A percentile compares a stretch with the other conserved stretches of the same genome.
Conservation (phyloP, 2,888 invertebrate genomes). For the Epistrophe grossulariae region DNA sequence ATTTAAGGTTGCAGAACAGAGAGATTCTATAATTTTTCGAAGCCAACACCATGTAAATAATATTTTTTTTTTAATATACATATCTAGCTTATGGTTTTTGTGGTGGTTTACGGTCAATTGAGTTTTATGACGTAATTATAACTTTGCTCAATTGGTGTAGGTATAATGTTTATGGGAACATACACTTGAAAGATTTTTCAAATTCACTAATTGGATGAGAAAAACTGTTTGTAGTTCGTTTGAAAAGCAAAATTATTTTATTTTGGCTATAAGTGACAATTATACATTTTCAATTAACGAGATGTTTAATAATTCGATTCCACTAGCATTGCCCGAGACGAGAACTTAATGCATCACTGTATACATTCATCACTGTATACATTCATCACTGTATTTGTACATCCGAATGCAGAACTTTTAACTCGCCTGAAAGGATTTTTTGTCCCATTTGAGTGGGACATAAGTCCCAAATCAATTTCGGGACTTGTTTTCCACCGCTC, state of each 20-base stretch:
- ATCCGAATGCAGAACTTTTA: too few relatives aligned
- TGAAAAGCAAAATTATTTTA: background rate
- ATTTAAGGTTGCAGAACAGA: slow-evolving; percentile 5
- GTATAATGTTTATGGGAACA: slow-evolving; percentile 66
- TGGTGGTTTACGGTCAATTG: slow-evolving; percentile 69
- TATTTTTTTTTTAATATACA: too few relatives aligned
- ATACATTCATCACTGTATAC: too few relatives aligned
- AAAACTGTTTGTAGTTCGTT: background rate
- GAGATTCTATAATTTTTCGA: slow-evolving; percentile 24
- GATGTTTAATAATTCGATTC: too few relatives aligned
- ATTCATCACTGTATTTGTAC: too few relatives aligned
- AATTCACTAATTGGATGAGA: slow-evolving; percentile 63
- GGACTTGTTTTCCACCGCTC: too few relatives aligned
- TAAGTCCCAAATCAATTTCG: too few relatives aligned
- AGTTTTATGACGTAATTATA: slow-evolving; percentile 69
- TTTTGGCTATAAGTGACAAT: background rate
- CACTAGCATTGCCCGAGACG: too few relatives aligned
- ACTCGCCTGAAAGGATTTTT: too few relatives aligned
- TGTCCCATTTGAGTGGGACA: too few relatives aligned
- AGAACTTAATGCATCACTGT: too few relatives aligned
- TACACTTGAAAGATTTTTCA: slow-evolving; percentile 28
- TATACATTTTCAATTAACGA: background rate
- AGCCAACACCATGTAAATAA: slow-evolving; percentile 48
- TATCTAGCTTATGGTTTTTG: background rate
- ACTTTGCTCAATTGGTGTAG: slow-evolving; percentile 41